Conservation (phyloP, 2,888 invertebrate species). For the Macaria notata region DNA sequence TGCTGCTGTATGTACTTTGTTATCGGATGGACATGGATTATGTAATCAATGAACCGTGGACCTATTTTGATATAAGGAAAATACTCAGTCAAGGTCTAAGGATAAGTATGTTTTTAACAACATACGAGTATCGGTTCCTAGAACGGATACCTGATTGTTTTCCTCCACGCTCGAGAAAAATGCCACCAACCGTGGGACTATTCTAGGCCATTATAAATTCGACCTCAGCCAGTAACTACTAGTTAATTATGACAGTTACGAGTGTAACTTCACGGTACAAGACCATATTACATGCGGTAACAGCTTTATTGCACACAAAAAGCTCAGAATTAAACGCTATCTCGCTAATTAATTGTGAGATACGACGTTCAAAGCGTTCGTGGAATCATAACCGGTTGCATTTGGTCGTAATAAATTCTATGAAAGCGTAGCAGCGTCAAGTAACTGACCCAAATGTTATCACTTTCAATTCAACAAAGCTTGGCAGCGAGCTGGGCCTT, state of each 20-base stretch:
- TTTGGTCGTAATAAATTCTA: constrained; percentile 40
- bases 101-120: too few relatives aligned
- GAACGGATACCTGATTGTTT: constrained; percentile 35
- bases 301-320: constrained; percentile 31
- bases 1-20: too few relatives aligned
- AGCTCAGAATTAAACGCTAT: constrained; percentile 41
- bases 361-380: constrained; percentile 36
- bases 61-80: too few relatives aligned
- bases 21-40: too few relatives aligned
- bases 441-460: constrained; percentile 39
- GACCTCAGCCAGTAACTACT: constrained; percentile 31
- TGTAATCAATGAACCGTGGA: too few relatives aligned
- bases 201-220: constrained; percentile 31
- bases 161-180: constrained; percentile 31
- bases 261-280: constrained; percentile 43
- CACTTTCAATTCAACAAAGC: constrained; percentile 48
- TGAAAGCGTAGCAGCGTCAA: constrained; percentile 31
- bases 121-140: constrained; percentile 26
- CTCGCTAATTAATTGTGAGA: constrained; percentile 40
- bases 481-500: constrained; percentile 43
- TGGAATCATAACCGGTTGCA: constrained; percentile 36
- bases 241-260: constrained; percentile 39
- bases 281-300: constrained; percentile 29
- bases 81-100: too few relatives aligned
- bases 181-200: constrained; percentile 26